A percentile compares a stretch with the other conserved stretches of the same genome.
Evolutionary conservation across 2,888 invertebrate species (phyloP).

Genomic region (Leptothorax acervorum): DNA sequence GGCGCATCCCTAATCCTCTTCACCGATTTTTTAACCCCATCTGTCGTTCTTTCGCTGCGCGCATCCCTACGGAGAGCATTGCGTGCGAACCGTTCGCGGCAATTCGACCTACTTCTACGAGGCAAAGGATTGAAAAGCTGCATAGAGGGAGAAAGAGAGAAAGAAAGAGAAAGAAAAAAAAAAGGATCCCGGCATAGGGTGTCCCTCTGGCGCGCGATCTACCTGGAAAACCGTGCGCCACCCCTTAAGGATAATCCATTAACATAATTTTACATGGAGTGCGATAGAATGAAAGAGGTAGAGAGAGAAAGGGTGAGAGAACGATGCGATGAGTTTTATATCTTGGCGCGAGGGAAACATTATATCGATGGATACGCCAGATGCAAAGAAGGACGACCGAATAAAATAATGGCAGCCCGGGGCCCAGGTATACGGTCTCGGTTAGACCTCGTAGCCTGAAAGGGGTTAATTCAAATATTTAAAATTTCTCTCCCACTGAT

Average conservation of each 20-base stretch:
- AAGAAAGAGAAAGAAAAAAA: slow-evolving; percentile 29
- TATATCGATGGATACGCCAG: slow-evolving; percentile 83
- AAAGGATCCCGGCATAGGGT: slow-evolving; percentile 53
- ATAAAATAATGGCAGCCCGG: slow-evolving; percentile 79
- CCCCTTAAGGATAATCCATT: slow-evolving; percentile 85
- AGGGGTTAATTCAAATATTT: slow-evolving; percentile 85
- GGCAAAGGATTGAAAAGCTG: slow-evolving; percentile 75
- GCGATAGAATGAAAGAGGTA: neutral
- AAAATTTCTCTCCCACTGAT: slow-evolving; percentile 81
- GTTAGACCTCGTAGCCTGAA: slow-evolving; percentile 57
- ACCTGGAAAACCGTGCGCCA: slow-evolving; percentile 74
- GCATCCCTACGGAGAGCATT: slow-evolving; percentile 76
- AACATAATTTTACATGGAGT: slow-evolving; percentile 85
- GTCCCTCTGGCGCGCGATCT: slow-evolving; percentile 67
- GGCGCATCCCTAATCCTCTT: slow-evolving; percentile 85
- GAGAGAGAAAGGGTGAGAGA: slow-evolving; percentile 26
- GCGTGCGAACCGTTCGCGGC: slow-evolving; percentile 73
- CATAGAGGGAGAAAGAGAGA: slow-evolving; percentile 50
- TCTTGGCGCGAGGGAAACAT: slow-evolving; percentile 77
- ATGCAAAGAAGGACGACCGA: slow-evolving; percentile 82
- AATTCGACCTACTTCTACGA: slow-evolving; percentile 79
- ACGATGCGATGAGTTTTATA: slow-evolving; percentile 63
- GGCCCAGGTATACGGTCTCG: slow-evolving; percentile 77
- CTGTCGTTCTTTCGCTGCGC: slow-evolving; percentile 78
- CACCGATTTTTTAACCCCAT: slow-evolving; percentile 85